Conservation (phyloP, 1,140 invertebrate species). For the Rhopalosiphum padi region DNA sequence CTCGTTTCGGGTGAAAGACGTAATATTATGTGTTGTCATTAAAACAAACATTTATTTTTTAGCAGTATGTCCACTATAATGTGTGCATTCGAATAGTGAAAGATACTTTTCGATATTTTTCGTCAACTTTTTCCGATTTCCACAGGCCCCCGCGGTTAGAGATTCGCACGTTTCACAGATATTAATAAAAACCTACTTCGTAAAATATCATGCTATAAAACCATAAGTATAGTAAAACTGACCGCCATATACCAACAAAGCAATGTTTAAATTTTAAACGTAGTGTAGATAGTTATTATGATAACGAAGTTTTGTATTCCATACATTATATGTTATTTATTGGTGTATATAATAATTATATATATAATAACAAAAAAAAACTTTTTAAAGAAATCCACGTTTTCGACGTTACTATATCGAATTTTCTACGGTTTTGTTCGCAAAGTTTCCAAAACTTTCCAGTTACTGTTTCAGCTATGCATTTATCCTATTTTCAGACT, state of each 20-base stretch:
- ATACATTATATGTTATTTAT: background rate
- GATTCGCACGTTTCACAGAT: background rate
- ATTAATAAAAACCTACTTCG: background rate
- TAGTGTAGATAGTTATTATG: background rate
- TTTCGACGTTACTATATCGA: too few species aligned
- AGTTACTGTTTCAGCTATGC: too few species aligned
- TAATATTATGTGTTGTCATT: too few species aligned
- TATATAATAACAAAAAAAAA: too few species aligned
- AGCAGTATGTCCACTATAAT: too few species aligned
- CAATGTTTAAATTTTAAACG: background rate
- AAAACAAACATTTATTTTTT: too few species aligned
- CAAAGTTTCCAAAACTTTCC: too few species aligned
- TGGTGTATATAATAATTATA: too few species aligned
- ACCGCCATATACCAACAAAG: background rate
- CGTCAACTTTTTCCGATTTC: background rate
- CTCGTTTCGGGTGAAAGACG: background rate
- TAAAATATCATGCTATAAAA: background rate
- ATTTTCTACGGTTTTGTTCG: too few species aligned
- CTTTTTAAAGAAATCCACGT: too few species aligned
- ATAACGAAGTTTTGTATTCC: background rate
- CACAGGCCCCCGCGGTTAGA: background rate
- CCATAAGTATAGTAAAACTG: background rate
- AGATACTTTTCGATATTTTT: background rate
- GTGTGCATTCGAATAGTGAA: background rate
- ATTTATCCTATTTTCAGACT: too few species aligned